Conservation (phyloP, 2,888 invertebrate species). For the Cistogaster globosa region DNA sequence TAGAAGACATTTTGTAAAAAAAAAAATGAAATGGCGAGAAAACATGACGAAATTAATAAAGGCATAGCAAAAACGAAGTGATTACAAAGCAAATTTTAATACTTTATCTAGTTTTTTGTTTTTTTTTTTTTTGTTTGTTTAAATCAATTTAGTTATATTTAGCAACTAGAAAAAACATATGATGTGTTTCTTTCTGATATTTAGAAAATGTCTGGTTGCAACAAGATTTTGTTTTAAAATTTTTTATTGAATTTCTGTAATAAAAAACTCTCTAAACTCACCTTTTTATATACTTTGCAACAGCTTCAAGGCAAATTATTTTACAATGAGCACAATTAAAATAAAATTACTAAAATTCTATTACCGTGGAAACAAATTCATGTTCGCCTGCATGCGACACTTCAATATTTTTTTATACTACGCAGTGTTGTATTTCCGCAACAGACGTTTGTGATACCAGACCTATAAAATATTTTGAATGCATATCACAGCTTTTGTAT, state of each 20-base stretch:
- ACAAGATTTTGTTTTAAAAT: background rate
- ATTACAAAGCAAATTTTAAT: background rate
- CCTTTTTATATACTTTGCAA: conserved; percentile 45
- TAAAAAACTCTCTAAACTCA: conserved; percentile 10
- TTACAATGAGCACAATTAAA: conserved; percentile 27
- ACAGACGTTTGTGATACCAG: no score
- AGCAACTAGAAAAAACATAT: background rate
- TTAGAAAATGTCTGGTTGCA: background rate
- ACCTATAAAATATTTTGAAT: no score
- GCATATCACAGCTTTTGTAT: no score
- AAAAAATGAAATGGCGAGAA: conserved; percentile 48
- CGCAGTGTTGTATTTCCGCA: conserved; percentile 26
- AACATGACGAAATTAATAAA: conserved; percentile 42
- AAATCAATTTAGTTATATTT: background rate
- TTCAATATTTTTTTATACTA: no score
- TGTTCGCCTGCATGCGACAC: conserved; percentile 45
- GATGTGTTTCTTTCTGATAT: background rate
- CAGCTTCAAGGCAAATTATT: background rate
- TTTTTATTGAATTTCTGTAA: background rate
- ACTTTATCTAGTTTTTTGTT: background rate
- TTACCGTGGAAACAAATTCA: conserved; percentile 35
- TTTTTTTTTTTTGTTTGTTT: no score
- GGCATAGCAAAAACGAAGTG: background rate
- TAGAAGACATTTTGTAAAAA: conserved; percentile 56
- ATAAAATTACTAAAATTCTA: conserved; percentile 19